phyloP scores from a whole-genome alignment of 2,113 vertebrate genomes.

The Aphelocoma coerulescens region DNA sequence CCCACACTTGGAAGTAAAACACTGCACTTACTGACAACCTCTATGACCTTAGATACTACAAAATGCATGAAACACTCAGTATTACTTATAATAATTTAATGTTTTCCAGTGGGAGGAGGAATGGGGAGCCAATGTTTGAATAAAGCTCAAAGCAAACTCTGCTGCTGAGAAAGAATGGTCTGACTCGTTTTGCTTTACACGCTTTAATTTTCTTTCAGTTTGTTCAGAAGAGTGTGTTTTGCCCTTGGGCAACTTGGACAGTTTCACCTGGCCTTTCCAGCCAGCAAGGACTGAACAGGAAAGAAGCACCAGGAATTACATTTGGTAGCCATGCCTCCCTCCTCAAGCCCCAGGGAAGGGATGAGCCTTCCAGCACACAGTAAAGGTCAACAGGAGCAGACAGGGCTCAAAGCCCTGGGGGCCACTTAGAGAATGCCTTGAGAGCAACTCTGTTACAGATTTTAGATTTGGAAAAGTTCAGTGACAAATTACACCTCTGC shows the following conservation, averaged over 20 bases:
- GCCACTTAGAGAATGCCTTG: neutral
- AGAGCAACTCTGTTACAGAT: neutral
- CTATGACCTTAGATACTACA: neutral
- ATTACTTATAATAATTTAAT: conserved; percentile 10
- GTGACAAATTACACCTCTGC: neutral
- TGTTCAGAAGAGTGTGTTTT: neutral
- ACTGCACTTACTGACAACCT: neutral
- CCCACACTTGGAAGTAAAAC: neutral
- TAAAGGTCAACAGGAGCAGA: neutral
- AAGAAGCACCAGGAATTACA: neutral
- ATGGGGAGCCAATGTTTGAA: neutral
- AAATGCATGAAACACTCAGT: neutral
- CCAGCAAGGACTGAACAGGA: neutral
- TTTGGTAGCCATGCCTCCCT: neutral
- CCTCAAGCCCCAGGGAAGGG: neutral
- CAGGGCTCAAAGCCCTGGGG: neutral
- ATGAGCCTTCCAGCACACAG: neutral
- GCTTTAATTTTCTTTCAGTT: neutral
- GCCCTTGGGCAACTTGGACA: neutral
- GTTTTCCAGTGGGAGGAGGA: neutral
- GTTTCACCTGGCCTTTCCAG: neutral
- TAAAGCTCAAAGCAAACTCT: neutral
- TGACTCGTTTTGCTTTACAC: neutral
- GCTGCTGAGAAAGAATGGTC: neutral
- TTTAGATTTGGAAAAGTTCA: neutral